Conservation (phyloP, 2,113 vertebrate genomes). For the Orientallactaga bullata region DNA sequence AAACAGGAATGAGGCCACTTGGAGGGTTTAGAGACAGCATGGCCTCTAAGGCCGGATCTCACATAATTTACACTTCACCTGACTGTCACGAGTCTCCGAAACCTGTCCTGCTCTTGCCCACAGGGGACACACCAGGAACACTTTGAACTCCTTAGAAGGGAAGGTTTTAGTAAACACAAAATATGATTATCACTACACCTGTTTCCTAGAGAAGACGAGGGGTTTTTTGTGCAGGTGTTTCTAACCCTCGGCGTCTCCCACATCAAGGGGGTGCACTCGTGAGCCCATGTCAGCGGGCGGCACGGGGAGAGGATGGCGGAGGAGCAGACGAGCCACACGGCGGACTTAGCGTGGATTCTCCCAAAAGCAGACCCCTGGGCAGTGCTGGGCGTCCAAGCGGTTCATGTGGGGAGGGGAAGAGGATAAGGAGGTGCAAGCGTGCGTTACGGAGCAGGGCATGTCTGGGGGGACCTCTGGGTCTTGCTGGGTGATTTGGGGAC, state of each 20-base stretch:
- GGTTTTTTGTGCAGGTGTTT: conserved; percentile 67
- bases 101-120: conserved; percentile 4
- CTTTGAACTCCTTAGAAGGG: conserved; percentile 60
- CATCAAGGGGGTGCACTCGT: not conserved
- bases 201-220: conserved; percentile 56
- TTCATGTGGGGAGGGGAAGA: not conserved
- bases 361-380: not conserved
- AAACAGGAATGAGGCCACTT: not conserved
- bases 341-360: not conserved
- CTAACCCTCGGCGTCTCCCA: not conserved
- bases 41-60: not conserved
- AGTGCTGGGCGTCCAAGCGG: not conserved
- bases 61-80: not conserved
- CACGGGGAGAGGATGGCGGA: not conserved
- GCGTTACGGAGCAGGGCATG: too few relatives aligned
- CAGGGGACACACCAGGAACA: not conserved
- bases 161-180: conserved; percentile 59
- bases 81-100: conserved; percentile 7
- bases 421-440: not conserved
- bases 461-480: not conserved
- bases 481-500: not conserved
- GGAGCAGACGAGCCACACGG: not conserved
- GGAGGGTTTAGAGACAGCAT: not conserved
- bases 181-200: conserved; percentile 55
- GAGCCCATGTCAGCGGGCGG: not conserved